Conservation (phyloP, 2,797 vertebrate genomes). For the Acipenser transmontanus region DNA sequence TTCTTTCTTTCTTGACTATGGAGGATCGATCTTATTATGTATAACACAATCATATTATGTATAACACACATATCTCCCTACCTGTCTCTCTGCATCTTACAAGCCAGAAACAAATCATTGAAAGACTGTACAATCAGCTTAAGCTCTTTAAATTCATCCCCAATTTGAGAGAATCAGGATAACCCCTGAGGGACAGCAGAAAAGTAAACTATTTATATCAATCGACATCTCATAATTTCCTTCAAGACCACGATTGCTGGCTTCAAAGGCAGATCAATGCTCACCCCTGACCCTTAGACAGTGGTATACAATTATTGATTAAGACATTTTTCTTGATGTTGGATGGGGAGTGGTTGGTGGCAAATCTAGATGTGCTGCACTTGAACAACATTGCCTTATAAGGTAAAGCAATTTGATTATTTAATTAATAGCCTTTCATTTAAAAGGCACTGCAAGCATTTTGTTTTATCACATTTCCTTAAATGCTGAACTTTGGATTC, state of each 20-base stretch:
- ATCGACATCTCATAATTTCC: slow-evolving; percentile 6
- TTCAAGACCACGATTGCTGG: slow-evolving; percentile 9
- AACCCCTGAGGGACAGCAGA: slow-evolving; percentile 2
- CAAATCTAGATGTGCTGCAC: not conserved
- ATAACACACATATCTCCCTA: not conserved
- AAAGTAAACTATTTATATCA: slow-evolving; percentile 14
- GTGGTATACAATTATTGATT: slow-evolving; percentile 17
- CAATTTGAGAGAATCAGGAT: slow-evolving; percentile 4
- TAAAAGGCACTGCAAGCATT: not conserved
- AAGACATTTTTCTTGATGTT: slow-evolving; percentile 15
- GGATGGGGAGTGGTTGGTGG: slow-evolving; percentile 1
- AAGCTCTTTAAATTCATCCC: slow-evolving; percentile 2
- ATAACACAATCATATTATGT: no score
- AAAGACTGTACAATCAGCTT: slow-evolving; percentile 6
- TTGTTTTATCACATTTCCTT: not conserved
- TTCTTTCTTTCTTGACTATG: no score
- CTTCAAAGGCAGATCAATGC: slow-evolving; percentile 21
- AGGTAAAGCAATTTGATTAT: not conserved
- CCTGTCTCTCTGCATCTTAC: not conserved
- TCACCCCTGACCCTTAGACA: slow-evolving; percentile 18
- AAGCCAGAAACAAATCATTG: slow-evolving; percentile 3
- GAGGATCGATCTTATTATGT: no score
- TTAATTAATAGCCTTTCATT: no score
- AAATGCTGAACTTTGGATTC: no score
- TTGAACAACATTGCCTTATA: slow-evolving; percentile 2